Evolutionary conservation across 2,797 vertebrate genomes (phyloP).

Genomic region (Crypturellus tataupa): DNA sequence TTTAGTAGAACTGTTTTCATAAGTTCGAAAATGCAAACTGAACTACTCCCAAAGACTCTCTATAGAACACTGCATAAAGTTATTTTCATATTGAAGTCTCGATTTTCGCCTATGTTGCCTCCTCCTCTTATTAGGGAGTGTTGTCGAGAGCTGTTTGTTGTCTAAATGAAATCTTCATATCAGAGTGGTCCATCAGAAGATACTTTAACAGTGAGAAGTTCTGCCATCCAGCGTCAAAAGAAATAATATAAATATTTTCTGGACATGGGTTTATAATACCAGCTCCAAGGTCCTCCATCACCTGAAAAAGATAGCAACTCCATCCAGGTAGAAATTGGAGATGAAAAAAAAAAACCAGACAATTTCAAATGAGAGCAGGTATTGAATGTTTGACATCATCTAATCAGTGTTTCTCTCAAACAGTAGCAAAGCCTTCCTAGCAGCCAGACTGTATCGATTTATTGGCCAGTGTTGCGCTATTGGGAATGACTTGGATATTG

Average conservation of each 20-base stretch:
- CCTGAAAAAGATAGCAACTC: constrained; percentile 81
- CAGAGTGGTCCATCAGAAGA: not conserved
- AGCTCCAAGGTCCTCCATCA: constrained; percentile 80
- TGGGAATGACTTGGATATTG: not conserved
- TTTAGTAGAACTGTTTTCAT: not conserved
- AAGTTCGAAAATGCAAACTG: not conserved
- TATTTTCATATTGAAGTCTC: not conserved
- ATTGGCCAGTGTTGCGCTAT: fast-evolving
- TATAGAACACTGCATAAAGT: not conserved
- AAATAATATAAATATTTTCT: constrained; percentile 85
- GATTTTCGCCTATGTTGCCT: not conserved
- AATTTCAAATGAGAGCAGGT: constrained; percentile 73
- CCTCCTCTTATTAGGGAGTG: not conserved
- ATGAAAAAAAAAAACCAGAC: constrained; percentile 44
- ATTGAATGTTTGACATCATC: not conserved
- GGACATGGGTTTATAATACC: constrained; percentile 78
- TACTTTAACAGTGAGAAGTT: constrained; percentile 34
- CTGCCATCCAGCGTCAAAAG: constrained; percentile 69
- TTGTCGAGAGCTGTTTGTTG: not conserved
- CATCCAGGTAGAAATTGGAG: constrained; percentile 81
- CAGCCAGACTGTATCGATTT: not conserved
- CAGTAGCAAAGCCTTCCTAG: not conserved
- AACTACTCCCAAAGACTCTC: not conserved
- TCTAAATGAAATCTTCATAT: not conserved
- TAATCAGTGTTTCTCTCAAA: not conserved